Evolutionary conservation across 1,140 invertebrate genomes (phyloP).

Genomic region (Drosophila trapezifrons): DNA sequence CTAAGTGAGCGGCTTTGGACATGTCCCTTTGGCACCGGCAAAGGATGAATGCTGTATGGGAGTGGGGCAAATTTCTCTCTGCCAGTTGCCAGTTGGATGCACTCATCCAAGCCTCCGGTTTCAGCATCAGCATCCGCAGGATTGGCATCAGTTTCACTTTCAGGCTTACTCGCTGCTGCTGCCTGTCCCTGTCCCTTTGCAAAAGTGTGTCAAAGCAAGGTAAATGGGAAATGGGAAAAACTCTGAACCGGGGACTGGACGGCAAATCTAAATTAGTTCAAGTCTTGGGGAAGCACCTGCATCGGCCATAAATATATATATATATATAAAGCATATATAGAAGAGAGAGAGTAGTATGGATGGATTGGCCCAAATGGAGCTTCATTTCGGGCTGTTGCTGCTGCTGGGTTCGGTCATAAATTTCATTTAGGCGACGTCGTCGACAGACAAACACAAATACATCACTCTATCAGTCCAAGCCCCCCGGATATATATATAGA

Average conservation of each 20-base stretch:
- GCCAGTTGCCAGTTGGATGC: slow-evolving; percentile 41
- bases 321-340: slow-evolving; percentile 2
- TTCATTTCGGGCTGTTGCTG: slow-evolving; percentile 40
- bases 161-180: background rate
- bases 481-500: slow-evolving; percentile 3
- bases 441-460: slow-evolving; percentile 52
- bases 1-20: background rate
- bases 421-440: slow-evolving; percentile 44
- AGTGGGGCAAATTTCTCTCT: background rate
- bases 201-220: slow-evolving; percentile 33
- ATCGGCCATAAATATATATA: slow-evolving; percentile 26
- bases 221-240: background rate
- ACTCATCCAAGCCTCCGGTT: slow-evolving; percentile 30
- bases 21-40: no score
- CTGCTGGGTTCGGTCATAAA: slow-evolving; percentile 32
- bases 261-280: slow-evolving; percentile 49
- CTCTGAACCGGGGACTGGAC: slow-evolving; percentile 4
- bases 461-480: slow-evolving; percentile 35
- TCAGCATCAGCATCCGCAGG: background rate
- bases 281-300: slow-evolving; percentile 31
- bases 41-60: slow-evolving; percentile 4
- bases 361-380: slow-evolving; percentile 34
- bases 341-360: slow-evolving; percentile 12
- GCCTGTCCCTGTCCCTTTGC: background rate
- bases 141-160: slow-evolving; percentile 27